phyloP scores from a whole-genome alignment of 2,797 vertebrate genomes.

The Bryconaethiops microstoma region DNA sequence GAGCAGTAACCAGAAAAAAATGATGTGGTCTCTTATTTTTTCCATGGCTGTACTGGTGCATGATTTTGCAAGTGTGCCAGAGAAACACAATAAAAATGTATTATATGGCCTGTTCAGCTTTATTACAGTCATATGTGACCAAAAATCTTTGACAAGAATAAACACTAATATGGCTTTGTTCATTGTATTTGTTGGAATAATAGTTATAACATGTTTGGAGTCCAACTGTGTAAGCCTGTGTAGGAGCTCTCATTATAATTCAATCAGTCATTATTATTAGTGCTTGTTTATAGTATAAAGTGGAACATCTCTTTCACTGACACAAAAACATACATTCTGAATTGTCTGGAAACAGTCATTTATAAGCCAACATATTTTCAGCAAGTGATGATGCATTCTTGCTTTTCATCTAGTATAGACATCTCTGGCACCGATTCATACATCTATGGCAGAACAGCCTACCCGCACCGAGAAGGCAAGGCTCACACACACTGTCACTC shows the following conservation, averaged over 20 bases:
- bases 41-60: too few relatives aligned
- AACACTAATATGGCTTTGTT: too few relatives aligned
- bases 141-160: background rate
- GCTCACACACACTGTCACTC: background rate
- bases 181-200: background rate
- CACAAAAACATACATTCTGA: background rate
- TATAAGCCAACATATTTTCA: background rate
- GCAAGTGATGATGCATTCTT: background rate
- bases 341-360: background rate
- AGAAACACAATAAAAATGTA: too few relatives aligned
- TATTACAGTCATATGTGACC: background rate
- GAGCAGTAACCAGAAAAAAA: too few relatives aligned
- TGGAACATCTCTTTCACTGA: background rate
- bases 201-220: background rate
- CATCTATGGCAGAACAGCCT: background rate
- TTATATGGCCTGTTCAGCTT: too few relatives aligned
- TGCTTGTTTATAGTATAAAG: background rate
- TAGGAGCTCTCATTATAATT: background rate
- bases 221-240: background rate
- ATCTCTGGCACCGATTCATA: background rate
- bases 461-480: background rate
- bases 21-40: too few relatives aligned
- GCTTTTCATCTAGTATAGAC: background rate
- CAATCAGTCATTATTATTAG: background rate
- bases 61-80: too few relatives aligned